Base-by-base conservation (phyloP, 2,888 invertebrate genomes). In the Cheilosia vulpina region DNA sequence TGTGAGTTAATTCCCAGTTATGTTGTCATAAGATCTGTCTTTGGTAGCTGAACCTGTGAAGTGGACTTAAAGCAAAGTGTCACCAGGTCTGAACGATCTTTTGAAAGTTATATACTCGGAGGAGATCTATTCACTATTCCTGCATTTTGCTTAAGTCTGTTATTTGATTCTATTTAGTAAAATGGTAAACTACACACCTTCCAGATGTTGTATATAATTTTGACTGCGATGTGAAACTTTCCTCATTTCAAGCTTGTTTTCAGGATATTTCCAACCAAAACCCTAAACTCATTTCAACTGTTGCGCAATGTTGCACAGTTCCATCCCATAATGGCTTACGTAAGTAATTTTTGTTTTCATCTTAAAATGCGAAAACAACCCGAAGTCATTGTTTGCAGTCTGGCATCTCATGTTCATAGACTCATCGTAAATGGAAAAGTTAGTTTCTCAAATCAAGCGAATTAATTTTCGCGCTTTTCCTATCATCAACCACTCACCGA, bases 391-490 rank as follows among this genome's bases (percentile, higher is more conserved):
- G 79, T 79, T 79, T 75, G 53, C 31, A 17, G 21, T 38, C 52
- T 50, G 27, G 45, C 50, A 57, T 17, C 41, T 75, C 41, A 77
- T 60, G 55, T 71, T 43, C 43, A 55, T 45, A 17, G 57, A 65
- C 15, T 43, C 43, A 17, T 19, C 57, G 62, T 76, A 71, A 82
- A 65, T 77, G 73, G n/a, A 57, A 78, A 73, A 75, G 69, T 73
- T 75, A 69, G 73, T 63, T 73, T 79, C 63, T 53, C 83, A 65
- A 75, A 75, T 69, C 69, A 53, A 41, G 73, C 73, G 69, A 84
- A 79, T 84, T 84, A 79, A 84, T 84, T 84, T 84, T 84, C 83
- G 73, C 83, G 83, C 78, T 83, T 83, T 78, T 83, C 83, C 78
- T 83, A 84, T 79, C 79, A 78, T 84, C 83, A 69, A 58, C 77